Percentiles rank a stretch among this genome's conserved stretches.
Evolutionary conservation across 1,140 invertebrate genomes (phyloP).

Genomic region (Dinoponera quadriceps): DNA sequence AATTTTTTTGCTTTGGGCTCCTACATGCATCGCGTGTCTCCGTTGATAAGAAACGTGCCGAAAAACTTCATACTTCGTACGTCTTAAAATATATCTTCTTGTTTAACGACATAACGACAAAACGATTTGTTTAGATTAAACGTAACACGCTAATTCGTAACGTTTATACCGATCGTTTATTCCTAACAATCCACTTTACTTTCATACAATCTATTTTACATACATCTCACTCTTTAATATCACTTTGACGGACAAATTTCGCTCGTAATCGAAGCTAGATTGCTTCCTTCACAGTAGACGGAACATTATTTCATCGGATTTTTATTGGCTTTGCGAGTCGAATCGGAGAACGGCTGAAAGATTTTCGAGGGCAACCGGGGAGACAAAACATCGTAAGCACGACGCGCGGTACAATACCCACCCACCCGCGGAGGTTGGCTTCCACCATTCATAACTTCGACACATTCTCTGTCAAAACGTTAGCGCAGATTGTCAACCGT

Average conservation of each 20-base stretch:
- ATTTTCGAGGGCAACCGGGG: constrained; percentile 39
- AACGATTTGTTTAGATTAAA: background rate
- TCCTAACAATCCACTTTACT: background rate
- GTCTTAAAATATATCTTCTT: background rate
- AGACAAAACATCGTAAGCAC: constrained; percentile 47
- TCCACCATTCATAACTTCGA: constrained; percentile 56
- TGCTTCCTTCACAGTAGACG: constrained; percentile 15
- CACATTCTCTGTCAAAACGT: constrained; percentile 54
- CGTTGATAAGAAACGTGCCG: background rate
- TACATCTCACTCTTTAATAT: background rate
- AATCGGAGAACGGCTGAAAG: constrained; percentile 18
- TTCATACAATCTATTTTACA: background rate
- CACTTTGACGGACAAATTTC: background rate
- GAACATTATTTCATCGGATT: constrained; percentile 40
- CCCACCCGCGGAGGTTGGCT: constrained; percentile 40
- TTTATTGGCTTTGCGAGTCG: constrained; percentile 5
- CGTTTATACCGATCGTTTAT: background rate
- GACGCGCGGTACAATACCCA: constrained; percentile 34
- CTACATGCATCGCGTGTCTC: background rate
- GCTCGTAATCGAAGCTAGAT: constrained; percentile 10
- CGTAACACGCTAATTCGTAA: background rate
- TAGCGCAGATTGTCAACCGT: constrained; percentile 54
- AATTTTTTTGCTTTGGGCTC: background rate
- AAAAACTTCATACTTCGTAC: background rate
- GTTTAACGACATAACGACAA: background rate